Percentiles rank a stretch among this genome's conserved stretches.
phyloP scores from a whole-genome alignment of 2,888 invertebrate genomes.

The Pharmacophagus antenor region DNA sequence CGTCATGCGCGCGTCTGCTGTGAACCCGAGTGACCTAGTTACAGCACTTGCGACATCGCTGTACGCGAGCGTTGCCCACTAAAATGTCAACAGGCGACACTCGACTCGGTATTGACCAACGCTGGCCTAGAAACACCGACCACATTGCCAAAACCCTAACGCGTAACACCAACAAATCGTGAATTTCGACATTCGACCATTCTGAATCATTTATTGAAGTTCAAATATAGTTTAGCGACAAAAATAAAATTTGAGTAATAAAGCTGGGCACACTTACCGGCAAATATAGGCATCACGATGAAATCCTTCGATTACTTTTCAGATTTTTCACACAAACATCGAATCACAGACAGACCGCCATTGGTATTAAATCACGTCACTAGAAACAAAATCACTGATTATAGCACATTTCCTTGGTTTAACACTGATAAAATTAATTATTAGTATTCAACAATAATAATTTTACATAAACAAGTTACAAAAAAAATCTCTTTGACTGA shows the following conservation, averaged over 20 bases:
- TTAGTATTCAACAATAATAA: constrained; percentile 42
- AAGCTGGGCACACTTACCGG: constrained; percentile 51
- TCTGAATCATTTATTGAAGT: background rate
- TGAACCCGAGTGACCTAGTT: constrained; percentile 63
- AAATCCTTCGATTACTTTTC: constrained; percentile 41
- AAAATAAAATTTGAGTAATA: background rate
- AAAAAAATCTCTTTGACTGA: constrained; percentile 57
- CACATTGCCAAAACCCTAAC: constrained; percentile 18
- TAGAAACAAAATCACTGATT: constrained; percentile 54
- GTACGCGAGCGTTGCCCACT: constrained; percentile 34
- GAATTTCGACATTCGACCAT: background rate
- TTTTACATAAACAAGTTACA: constrained; percentile 61
- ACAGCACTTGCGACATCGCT: constrained; percentile 57
- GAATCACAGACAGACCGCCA: constrained; percentile 58
- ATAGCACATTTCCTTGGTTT: constrained; percentile 37
- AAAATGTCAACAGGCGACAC: constrained; percentile 70
- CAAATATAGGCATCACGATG: constrained; percentile 55
- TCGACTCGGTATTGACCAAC: constrained; percentile 57
- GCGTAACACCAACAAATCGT: background rate
- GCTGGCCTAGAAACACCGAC: constrained; percentile 45
- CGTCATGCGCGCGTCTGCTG: constrained; percentile 72
- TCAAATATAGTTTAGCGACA: background rate
- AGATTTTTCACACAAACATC: constrained; percentile 61
- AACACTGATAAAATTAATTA: constrained; percentile 42
- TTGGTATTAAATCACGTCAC: constrained; percentile 53